phyloP scores from a whole-genome alignment of 92 coral and sea anemone species.

The Diadumene lineata region DNA sequence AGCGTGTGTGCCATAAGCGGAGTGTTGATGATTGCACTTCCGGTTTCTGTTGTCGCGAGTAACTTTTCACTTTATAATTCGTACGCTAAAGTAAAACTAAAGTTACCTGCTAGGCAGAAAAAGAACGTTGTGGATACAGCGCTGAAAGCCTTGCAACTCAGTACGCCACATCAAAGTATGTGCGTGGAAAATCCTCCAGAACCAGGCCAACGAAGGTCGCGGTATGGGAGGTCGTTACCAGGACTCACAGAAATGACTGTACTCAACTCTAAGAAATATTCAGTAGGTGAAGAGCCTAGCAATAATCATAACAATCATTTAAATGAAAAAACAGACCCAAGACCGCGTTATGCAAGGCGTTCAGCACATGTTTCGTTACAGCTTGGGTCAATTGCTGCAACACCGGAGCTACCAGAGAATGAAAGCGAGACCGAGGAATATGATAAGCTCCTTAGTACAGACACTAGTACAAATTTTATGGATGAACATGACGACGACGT shows the following conservation, averaged over 20 bases:
- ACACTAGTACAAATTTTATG: too few relatives aligned
- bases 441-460: conserved; percentile 13
- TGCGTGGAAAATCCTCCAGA: conserved; percentile 46
- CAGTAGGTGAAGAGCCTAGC: conserved; percentile 42
- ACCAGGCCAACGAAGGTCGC: conserved; percentile 47
- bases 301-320: conserved; percentile 41
- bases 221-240: conserved; percentile 77
- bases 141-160: conserved; percentile 75
- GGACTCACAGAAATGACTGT: conserved; percentile 58
- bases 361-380: conserved; percentile 69
- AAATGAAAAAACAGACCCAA: conserved; percentile 55
- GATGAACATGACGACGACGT: too few relatives aligned
- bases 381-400: conserved; percentile 61
- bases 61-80: conserved; percentile 93
- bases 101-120: conserved; percentile 85
- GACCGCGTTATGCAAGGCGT: conserved; percentile 53
- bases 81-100: conserved; percentile 95
- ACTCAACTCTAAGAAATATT: conserved; percentile 43
- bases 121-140: conserved; percentile 84
- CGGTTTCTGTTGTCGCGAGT: conserved; percentile 99
- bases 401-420: conserved; percentile 89
- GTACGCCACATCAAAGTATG: conserved; percentile 81
- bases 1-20: conserved; percentile 94
- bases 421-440: conserved; percentile 53
- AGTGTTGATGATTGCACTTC: conserved; percentile 96